Base-by-base conservation (phyloP, 2,888 invertebrate genomes). In the Drosophila anomalipes region DNA sequence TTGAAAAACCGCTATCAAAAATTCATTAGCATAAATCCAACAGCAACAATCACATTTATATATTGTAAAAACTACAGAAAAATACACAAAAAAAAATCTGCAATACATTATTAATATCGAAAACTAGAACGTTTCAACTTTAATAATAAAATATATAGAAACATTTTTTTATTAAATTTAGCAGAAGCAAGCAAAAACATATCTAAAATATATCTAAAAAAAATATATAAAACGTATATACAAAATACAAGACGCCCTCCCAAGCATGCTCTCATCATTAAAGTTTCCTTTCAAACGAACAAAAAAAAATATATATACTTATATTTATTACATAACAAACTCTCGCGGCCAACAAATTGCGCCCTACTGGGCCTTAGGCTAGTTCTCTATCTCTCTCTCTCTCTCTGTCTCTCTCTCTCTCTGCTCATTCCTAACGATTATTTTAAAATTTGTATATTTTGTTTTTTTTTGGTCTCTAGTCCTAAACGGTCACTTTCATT, bases 251-350 rank as follows among this genome's bases (percentile, higher is more conserved):
- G 84, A 88, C 90, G 92, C 92, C 92, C 91, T 92, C 92, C 92
- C 92, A 92, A 93, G 93, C 93, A 93, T 93, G 93, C 92, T 91
- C 85, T 91, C 85, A 91, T 91, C 81, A 85, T 84, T 71, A 78
- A 82, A 83, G 68, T 77, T 82, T 87, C 69, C 80, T 84, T 86
- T 86, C 51, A 63, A 64, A 74, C 74, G 62, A 63, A 74, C 53
- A 65, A 69, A 73, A 70, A 65, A 63, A 75, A 63, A 69, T n/a
- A 72, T 54, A 64, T 64, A 63, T 52, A 72, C 37, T 77, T 57
- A 53, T 54, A 76, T 35, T 49, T 54, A 70, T 52, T 66, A 61
- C 44, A 77, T 49, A 65, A 32, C 47, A 47, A 73, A 67, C 54
- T 67, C 61, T 75, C 28, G 54, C 64, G 74, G 66, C 60, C 44